A percentile compares a stretch with the other conserved stretches of the same genome.
phyloP scores from a whole-genome alignment of 1,140 invertebrate genomes.

The Copidosoma floridanum region DNA sequence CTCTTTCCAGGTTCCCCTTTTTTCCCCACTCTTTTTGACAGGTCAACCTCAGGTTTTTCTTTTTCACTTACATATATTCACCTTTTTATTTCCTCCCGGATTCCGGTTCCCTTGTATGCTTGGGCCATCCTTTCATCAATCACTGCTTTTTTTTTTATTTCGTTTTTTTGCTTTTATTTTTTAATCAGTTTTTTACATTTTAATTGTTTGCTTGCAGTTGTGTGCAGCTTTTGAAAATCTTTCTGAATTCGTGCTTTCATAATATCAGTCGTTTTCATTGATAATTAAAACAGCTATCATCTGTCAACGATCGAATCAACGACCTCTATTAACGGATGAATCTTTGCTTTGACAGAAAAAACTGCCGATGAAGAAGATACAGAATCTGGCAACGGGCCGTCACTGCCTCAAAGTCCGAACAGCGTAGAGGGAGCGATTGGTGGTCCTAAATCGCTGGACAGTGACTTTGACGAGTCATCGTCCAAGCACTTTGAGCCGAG shows the following conservation, averaged over 20 bases:
- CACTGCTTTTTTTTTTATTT: not conserved
- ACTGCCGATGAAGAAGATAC: conserved; percentile 79
- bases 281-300: too few species aligned
- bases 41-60: conserved; percentile 8
- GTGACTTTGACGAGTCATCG: conserved; percentile 73
- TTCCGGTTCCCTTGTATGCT: too few species aligned
- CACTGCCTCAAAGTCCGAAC: conserved; percentile 88
- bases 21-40: not conserved
- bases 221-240: too few species aligned
- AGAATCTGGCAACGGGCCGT: conserved; percentile 92
- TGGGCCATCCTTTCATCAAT: too few species aligned
- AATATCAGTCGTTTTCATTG: too few species aligned
- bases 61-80: conserved; percentile 4
- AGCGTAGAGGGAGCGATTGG: conserved; percentile 77
- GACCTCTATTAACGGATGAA: too few species aligned
- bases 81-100: not conserved
- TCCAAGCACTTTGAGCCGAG: not conserved
- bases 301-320: too few species aligned
- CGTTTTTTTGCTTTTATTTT: not conserved
- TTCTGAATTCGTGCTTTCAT: too few species aligned
- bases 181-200: too few species aligned
- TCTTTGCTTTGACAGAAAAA: too few species aligned
- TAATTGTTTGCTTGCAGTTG: too few species aligned
- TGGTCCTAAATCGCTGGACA: conserved; percentile 70
- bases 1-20: too few species aligned